Evolutionary conservation across 1,140 invertebrate species (phyloP).

Genomic region (Pseudomyrmex gracilis): DNA sequence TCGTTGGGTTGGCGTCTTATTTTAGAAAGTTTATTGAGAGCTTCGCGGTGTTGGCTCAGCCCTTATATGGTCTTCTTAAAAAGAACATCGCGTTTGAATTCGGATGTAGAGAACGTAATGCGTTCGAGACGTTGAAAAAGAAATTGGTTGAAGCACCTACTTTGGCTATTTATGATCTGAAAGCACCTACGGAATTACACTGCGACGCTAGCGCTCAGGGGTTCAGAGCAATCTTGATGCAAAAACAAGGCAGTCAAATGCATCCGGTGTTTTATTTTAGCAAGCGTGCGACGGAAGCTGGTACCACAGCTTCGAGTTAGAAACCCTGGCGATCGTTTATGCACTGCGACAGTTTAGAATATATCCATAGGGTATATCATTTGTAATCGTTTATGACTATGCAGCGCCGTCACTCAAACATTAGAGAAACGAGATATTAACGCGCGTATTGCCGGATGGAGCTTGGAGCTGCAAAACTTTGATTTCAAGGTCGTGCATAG

Average conservation of each 20-base stretch:
- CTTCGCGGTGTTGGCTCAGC: slow-evolving; percentile 72
- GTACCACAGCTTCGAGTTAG: too few relatives aligned
- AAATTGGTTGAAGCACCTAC: neutral
- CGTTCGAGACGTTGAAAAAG: neutral
- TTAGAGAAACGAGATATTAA: too few relatives aligned
- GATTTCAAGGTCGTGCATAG: too few relatives aligned
- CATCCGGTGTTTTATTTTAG: too few relatives aligned
- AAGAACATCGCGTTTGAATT: slow-evolving; percentile 70
- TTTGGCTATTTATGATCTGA: neutral
- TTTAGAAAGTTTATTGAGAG: slow-evolving; percentile 78
- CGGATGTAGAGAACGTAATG: neutral
- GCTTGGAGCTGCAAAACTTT: too few relatives aligned
- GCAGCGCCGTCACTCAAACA: too few relatives aligned
- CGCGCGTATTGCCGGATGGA: too few relatives aligned
- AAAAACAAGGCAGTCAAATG: neutral
- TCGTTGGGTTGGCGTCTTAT: slow-evolving; percentile 81
- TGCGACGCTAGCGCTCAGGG: neutral
- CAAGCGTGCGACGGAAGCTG: too few relatives aligned
- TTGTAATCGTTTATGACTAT: too few relatives aligned
- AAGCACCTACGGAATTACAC: neutral
- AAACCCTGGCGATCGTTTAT: too few relatives aligned
- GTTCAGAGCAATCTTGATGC: neutral
- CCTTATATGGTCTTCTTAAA: slow-evolving; percentile 72
- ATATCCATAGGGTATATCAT: too few relatives aligned
- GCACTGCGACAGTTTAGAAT: too few relatives aligned